These are phyloP conservation scores for Centropristis striata DNA, from an alignment of 2,113 vertebrate genomes.

Conservation along the genomic window DNA sequence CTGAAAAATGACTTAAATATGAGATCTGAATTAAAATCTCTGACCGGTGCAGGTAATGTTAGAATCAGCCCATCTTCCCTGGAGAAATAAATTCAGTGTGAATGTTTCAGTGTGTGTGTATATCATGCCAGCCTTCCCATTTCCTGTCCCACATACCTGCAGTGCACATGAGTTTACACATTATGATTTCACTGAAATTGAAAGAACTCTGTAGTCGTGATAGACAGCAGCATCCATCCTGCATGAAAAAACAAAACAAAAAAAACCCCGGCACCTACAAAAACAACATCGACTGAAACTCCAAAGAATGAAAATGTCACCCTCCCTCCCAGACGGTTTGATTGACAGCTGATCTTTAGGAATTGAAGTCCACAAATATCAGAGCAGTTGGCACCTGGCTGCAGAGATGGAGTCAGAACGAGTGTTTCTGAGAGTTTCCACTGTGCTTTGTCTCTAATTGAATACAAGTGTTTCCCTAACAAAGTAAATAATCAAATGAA, in stretches of 20 bases:
- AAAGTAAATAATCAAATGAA: slow-evolving; percentile 19
- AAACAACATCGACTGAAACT: not conserved
- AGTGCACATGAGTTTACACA: no score
- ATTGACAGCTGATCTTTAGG: not conserved
- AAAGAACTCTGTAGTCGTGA: no score
- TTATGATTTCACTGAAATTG: no score
- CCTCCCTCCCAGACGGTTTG: not conserved
- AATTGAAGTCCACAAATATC: slow-evolving; percentile 2
- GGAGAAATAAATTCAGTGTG: not conserved
- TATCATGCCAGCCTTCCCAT: no score
- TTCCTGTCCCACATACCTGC: no score
- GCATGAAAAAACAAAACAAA: not conserved
- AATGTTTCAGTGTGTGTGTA: not conserved
- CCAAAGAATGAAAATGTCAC: not conserved
- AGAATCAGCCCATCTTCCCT: not conserved
- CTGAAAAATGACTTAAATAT: no score
- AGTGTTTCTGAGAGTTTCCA: not conserved
- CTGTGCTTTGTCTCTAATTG: not conserved
- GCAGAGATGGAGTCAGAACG: not conserved
- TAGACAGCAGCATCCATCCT: not conserved
- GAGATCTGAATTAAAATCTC: no score
- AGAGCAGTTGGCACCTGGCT: not conserved
- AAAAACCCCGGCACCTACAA: not conserved
- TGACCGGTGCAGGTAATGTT: not conserved
- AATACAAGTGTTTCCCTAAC: not conserved